A percentile compares a stretch with the other conserved stretches of the same genome.
Conservation (phyloP, 2,888 invertebrate genomes). For the Trachelus stipa region DNA sequence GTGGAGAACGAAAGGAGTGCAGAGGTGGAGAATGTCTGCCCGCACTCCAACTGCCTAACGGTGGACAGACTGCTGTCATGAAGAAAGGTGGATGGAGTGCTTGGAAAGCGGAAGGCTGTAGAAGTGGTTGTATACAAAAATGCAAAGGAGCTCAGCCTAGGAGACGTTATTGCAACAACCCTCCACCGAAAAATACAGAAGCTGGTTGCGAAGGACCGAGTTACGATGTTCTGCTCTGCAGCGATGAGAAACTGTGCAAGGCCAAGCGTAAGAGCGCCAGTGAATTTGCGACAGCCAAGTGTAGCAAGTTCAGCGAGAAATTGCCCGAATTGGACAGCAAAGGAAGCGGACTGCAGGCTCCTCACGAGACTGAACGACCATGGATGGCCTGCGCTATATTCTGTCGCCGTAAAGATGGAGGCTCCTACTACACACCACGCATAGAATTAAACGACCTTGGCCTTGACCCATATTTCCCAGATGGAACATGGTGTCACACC, state of each 20-base stretch:
- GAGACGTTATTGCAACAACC: conserved; percentile 71
- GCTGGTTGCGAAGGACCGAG: conserved; percentile 74
- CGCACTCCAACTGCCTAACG: conserved; percentile 20
- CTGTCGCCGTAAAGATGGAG: conserved; percentile 75
- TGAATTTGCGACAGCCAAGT: conserved; percentile 75
- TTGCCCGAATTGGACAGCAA: conserved; percentile 74
- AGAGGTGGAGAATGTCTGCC: conserved; percentile 53
- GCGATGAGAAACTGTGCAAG: conserved; percentile 73
- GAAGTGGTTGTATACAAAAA: conserved; percentile 75
- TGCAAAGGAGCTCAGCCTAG: conserved; percentile 73
- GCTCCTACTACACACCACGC: conserved; percentile 80
- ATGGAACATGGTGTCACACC: conserved; percentile 84
- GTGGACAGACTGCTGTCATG: conserved; percentile 51
- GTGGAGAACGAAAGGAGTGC: conserved; percentile 74
- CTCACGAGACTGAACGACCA: conserved; percentile 77
- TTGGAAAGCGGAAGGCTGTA: conserved; percentile 74
- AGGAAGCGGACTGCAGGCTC: conserved; percentile 80
- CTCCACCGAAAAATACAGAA: conserved; percentile 67
- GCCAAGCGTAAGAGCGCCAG: conserved; percentile 69
- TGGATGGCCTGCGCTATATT: conserved; percentile 87
- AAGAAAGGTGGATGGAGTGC: conserved; percentile 73
- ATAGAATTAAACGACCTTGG: conserved; percentile 81
- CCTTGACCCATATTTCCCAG: conserved; percentile 80
- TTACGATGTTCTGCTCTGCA: conserved; percentile 76
- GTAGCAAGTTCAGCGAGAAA: conserved; percentile 73